Evolutionary conservation across 2,113 vertebrate species (phyloP), one percentile per base, ranked within the genome.

Genomic region (Morone chrysops): DNA sequence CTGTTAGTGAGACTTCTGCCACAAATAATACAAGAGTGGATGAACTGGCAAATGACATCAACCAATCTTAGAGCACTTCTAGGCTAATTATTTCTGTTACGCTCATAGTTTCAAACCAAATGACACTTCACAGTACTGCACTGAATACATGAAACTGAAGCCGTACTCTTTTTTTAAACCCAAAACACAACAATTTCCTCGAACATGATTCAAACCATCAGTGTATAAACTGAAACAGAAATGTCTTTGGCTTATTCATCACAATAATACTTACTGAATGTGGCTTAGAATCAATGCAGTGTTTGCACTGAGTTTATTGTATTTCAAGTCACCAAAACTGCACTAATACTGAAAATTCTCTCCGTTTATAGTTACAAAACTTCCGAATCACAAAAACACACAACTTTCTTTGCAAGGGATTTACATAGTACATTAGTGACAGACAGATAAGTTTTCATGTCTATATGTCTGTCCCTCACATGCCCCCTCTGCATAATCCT

Each of bases 221-320:
- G 22, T 62, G 67, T 69, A 75, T 47, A 41, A 81, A 63, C 17
- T 73, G 47, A 82, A 81, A 78, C 47, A 70, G 51, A 51, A 70
- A 84, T 17, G n/a, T 90, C 83, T 93, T 91, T 93, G 92, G 92
- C 75, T 84, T 88, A 2, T 76, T 83, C 18, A 31, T 82, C 22
- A 71, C 66, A 84, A 72, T 51, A 70, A 50, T 13, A 61, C 1
- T 66, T 4, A 63, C 22, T 38, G 45, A 62, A 84, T 79, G 82
- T 78, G 40, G 36, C 70, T 72, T 77, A n/a, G 71, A 70, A 11
- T 68, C 53, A 71, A 13, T 73, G 51, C 5, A 12, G 31, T 18
- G 14, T 71, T 83, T 80, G 53, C 22, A 47, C 22, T 50, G 9
- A 40, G 47, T 68, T 83, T 76, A 38, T 84, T 80, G 70, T 62